Base-by-base conservation (phyloP, 2,113 vertebrate genomes). In the Melanotaenia duboulayi region DNA sequence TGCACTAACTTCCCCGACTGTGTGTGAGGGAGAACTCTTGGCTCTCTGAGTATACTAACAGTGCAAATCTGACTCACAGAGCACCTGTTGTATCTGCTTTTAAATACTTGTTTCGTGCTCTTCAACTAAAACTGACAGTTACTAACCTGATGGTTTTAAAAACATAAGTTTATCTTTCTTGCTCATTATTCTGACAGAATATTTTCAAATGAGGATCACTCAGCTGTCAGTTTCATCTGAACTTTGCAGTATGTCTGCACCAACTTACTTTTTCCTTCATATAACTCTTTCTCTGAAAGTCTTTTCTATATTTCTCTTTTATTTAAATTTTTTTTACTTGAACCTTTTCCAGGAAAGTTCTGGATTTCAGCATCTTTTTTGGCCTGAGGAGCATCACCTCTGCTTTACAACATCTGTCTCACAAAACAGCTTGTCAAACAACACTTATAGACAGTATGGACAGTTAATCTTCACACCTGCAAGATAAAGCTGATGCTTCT, bases 1-100 rank as follows among this genome's bases (percentile, higher is more conserved):
- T 83, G 65, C 84, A 90, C 91, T 92, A 92, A 92, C 88, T 64
- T 78, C 85, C 80, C 78, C 54, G 0, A 61, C 49, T 59, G 71
- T 77, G 71, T 82, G 71, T 86, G 82, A 78, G 35, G 74, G 68
- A 44, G 28, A 54, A 8, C 40, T 24, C 44, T 49, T 63, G 58
- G 58, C 81, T 82, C 65, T 28, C 23, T n/a, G 74, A 78, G 49
- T 67, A 58, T 84, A 90, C 90, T 91, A 92, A 91, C 90, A 73
- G 77, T 71, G 58, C 80, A 71, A 75, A 74, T 85, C 79, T 82
- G 76, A 84, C 74, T 80, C 63, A 66, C 25, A 40, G 49, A 81
- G 63, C 75, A 65, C 22, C 74, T 55, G 67, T 61, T 73, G 44
- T 70, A 44, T 76, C 74, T 76, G 84, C 84, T 78, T 80, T 70